phyloP scores from a whole-genome alignment of 2,797 vertebrate species.

The Neomorphus geoffroyi region DNA sequence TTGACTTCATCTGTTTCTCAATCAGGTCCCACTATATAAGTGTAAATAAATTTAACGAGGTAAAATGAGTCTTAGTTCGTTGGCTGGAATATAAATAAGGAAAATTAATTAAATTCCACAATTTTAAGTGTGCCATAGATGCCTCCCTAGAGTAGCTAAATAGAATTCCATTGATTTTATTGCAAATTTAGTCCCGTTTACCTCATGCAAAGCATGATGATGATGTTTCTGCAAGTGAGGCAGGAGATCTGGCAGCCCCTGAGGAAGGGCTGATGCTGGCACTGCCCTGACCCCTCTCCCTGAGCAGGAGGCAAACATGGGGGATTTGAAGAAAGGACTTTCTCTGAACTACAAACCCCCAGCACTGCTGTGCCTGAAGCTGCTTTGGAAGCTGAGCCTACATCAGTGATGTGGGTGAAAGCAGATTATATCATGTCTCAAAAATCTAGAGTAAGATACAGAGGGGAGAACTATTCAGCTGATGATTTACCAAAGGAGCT shows the following conservation, averaged over 20 bases:
- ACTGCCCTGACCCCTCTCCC: accelerated
- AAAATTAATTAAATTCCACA: conserved; percentile 15
- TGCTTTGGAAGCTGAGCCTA: accelerated
- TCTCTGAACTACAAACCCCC: accelerated
- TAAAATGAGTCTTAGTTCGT: background rate
- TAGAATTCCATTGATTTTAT: background rate
- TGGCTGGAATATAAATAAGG: conserved; percentile 23
- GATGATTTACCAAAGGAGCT: accelerated
- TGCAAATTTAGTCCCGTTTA: background rate
- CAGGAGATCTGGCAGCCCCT: background rate
- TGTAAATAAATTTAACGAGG: background rate
- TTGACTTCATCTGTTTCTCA: background rate
- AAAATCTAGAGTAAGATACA: accelerated
- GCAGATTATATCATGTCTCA: accelerated
- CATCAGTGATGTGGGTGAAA: too few relatives aligned
- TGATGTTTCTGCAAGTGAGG: too few relatives aligned
- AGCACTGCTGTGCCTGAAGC: accelerated
- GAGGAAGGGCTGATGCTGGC: too few relatives aligned
- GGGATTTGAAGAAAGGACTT: accelerated
- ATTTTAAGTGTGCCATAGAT: background rate
- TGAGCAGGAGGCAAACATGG: accelerated
- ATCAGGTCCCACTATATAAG: background rate
- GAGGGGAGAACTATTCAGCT: accelerated
- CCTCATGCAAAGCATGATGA: accelerated
- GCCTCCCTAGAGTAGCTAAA: background rate